These are phyloP conservation scores for Amyelois transitella DNA, from an alignment of 1,140 invertebrate genomes.

Conservation along the genomic window DNA sequence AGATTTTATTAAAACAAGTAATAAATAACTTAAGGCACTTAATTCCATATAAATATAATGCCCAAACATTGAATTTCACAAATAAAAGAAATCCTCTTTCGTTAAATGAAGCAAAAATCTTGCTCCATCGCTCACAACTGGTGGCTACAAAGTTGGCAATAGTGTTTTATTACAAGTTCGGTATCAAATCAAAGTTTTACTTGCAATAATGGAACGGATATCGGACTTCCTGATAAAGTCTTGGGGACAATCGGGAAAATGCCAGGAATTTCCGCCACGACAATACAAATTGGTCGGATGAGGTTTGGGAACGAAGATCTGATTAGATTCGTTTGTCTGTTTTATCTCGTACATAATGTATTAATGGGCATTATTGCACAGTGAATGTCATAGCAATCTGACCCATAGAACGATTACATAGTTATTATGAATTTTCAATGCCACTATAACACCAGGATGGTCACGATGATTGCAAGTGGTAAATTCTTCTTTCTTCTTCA, in stretches of 20 bases:
- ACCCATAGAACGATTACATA: no score
- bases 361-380: not conserved
- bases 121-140: not conserved
- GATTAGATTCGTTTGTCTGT: not conserved
- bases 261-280: slow-evolving; percentile 8
- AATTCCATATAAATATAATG: no score
- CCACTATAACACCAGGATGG: no score
- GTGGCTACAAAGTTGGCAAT: slow-evolving; percentile 47
- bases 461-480: no score
- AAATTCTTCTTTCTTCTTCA: no score
- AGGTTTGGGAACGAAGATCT: not conserved
- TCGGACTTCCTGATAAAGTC: slow-evolving; percentile 44
- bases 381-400: no score
- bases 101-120: slow-evolving; percentile 7
- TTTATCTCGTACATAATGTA: not conserved
- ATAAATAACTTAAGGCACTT: no score
- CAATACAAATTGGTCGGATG: not conserved
- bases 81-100: not conserved
- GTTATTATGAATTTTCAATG: no score
- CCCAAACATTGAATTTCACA: no score
- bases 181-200: slow-evolving; percentile 71
- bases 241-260: slow-evolving; percentile 31
- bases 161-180: slow-evolving; percentile 55
- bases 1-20: no score
- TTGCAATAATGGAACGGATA: slow-evolving; percentile 66